Conservation (phyloP, 1,140 invertebrate species). For the Fragariocoptes setiger region DNA sequence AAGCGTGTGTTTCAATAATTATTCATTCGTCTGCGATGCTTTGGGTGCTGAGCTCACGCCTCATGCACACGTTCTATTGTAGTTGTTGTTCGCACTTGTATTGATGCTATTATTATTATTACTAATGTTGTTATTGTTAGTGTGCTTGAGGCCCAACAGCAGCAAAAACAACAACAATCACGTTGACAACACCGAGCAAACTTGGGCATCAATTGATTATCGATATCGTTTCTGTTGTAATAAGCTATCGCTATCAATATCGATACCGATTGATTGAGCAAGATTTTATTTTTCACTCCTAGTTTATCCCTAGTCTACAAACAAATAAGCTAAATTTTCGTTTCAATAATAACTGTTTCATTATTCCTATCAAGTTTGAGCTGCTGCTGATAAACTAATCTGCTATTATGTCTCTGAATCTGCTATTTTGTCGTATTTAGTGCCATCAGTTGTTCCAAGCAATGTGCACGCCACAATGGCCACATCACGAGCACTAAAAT, state of each 20-base stretch:
- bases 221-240: neutral
- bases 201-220: too few relatives aligned
- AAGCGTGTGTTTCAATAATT: too few relatives aligned
- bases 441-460: conserved; percentile 11
- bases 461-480: conserved; percentile 10
- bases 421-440: conserved; percentile 2
- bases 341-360: neutral
- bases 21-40: too few relatives aligned
- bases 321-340: neutral
- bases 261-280: neutral
- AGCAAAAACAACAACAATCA: neutral
- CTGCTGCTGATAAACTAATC: too few relatives aligned
- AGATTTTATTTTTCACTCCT: conserved; percentile 3
- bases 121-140: neutral
- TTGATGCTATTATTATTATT: neutral
- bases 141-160: too few relatives aligned
- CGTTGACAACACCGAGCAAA: neutral
- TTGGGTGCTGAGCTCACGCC: neutral
- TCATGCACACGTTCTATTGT: neutral
- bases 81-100: neutral
- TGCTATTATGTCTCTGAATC: conserved; percentile 1
- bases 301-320: neutral
- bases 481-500: conserved; percentile 10
- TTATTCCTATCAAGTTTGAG: conserved; percentile 1
- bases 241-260: neutral